Evolutionary conservation across 2,797 vertebrate species (phyloP).

Genomic region (Siniperca undulata): DNA sequence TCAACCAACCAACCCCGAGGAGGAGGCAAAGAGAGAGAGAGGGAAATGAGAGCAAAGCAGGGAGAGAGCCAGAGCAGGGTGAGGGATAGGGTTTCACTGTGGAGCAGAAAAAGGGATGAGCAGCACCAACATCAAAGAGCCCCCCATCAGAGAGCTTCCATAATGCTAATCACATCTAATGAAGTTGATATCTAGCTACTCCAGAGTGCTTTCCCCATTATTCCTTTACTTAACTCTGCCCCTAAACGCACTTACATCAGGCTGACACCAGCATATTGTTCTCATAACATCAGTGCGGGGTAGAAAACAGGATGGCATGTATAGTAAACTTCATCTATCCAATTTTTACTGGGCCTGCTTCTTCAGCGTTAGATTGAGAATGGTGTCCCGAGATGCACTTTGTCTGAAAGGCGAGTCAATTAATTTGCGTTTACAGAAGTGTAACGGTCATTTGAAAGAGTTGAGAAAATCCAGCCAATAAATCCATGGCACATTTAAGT

Average conservation of each 20-base stretch:
- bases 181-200: conserved; percentile 76
- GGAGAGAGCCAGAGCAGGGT: conserved; percentile 45
- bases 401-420: conserved; percentile 28
- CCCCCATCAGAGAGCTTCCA: conserved; percentile 68
- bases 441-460: conserved; percentile 32
- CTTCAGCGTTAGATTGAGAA: background rate
- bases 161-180: conserved; percentile 83
- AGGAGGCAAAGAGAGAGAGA: conserved; percentile 58
- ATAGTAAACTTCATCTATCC: conserved; percentile 3
- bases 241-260: conserved; percentile 37
- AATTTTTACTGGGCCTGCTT: background rate
- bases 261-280: conserved; percentile 24
- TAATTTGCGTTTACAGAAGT: conserved; percentile 30
- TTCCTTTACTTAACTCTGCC: conserved; percentile 63
- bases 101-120: conserved; percentile 56
- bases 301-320: conserved; percentile 20
- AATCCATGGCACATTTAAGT: conserved; percentile 2
- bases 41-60: conserved; percentile 52
- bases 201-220: conserved; percentile 61
- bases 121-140: conserved; percentile 78
- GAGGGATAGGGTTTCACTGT: conserved; percentile 59
- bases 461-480: conserved; percentile 21
- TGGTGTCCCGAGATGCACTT: conserved; percentile 23
- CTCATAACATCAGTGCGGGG: background rate
- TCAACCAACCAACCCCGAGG: conserved; percentile 65